Evolutionary conservation across 1,140 invertebrate species (phyloP).

Genomic region (Pseudachorutes palmiensis): DNA sequence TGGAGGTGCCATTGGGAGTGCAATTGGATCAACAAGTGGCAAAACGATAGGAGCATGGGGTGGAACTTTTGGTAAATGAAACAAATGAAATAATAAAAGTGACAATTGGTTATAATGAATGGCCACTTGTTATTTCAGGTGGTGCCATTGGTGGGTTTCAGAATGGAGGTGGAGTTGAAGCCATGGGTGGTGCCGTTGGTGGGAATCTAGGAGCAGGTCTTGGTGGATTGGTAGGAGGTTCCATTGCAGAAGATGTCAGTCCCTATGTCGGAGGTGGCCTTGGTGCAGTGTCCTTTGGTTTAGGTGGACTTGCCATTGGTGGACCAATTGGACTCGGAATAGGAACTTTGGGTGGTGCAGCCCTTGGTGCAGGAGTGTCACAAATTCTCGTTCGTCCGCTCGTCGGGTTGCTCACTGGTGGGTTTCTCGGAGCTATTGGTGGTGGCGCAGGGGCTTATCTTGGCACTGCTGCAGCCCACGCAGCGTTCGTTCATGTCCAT

Average conservation of each 20-base stretch:
- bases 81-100: too few relatives aligned
- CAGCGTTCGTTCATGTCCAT: background rate
- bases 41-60: slow-evolving; percentile 1
- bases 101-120: too few relatives aligned
- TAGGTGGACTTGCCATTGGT: background rate
- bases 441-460: background rate
- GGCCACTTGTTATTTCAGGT: slow-evolving; percentile 2
- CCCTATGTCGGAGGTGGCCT: background rate
- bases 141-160: slow-evolving; percentile 6
- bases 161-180: background rate
- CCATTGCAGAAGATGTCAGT: background rate
- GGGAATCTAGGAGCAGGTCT: slow-evolving; percentile 4
- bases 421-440: slow-evolving; percentile 4
- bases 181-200: background rate
- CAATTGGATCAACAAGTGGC: background rate
- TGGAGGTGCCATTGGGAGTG: background rate
- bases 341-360: background rate
- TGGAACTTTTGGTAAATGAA: background rate
- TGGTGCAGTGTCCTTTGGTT: background rate
- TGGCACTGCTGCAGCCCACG: background rate
- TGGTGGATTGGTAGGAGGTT: background rate
- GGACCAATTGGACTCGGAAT: background rate
- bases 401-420: background rate
- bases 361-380: background rate
- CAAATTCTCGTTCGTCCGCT: background rate